Evolutionary conservation across 2,888 invertebrate genomes (phyloP), one percentile per base, ranked within the genome.

Genomic region (Phlogophora meticulosa): DNA sequence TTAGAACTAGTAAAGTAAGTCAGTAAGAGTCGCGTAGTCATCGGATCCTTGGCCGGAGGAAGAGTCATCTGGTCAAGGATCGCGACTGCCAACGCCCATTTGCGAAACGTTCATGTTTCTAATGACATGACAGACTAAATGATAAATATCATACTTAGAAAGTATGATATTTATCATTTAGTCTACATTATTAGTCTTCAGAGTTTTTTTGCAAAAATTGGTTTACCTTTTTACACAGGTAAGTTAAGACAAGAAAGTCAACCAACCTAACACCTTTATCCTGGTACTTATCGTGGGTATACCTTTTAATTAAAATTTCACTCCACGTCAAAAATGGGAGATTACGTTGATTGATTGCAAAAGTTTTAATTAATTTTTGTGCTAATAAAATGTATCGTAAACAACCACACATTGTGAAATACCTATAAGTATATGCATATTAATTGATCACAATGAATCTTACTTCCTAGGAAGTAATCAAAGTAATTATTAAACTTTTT

Each of bases 291-390:
- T 40, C 49, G 20, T 36, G 9, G 32, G 24, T 32, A 9, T 48
- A 42, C 15, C 9, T 62, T 71, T 51, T 40, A 11, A 60, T 74
- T 51, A 61, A 64, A 64, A 28, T 71, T 65, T 80, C 38, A 48
- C 48, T 28, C 32, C 68, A 70, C 60, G 46, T 45, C 63, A 60
- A 52, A 53, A 64, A 52, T 61, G 57, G 10, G 28, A 58, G 38
- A 66, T 66, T 45, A 56, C 0, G n/a, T 52, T 66, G 76, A 77
- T 80, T 58, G 51, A 66, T 80, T 43, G 55, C 11, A 20, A 45
- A 71, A 80, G 38, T 67, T 76, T 61, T 48, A 59, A 71, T 80
- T 60, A 58, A 56, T 74, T 55, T 49, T 45, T n/a, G 20, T 36
- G 7, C 20, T 38, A 45, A 38, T 73, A 13, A 45, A 59, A 38